Conservation (phyloP, 2,888 invertebrate genomes). For the Trilocha varians region DNA sequence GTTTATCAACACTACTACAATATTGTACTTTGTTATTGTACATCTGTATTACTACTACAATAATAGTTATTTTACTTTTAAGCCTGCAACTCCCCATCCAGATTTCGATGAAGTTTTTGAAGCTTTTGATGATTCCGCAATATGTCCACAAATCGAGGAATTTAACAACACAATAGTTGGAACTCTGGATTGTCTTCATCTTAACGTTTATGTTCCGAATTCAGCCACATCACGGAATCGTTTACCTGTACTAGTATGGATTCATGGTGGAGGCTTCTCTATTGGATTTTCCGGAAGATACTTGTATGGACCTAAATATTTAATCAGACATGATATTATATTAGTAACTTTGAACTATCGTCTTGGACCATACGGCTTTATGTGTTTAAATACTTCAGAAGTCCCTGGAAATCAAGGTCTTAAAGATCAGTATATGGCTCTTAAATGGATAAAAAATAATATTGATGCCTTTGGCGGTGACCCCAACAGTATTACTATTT, state of each 20-base stretch:
- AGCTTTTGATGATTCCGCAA: slow-evolving; percentile 36
- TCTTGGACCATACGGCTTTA: slow-evolving; percentile 44
- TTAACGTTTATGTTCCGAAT: slow-evolving; percentile 40
- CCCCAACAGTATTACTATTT: slow-evolving; percentile 32
- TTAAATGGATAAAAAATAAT: slow-evolving; percentile 42
- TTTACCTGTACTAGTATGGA: slow-evolving; percentile 39
- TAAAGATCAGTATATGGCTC: slow-evolving; percentile 39
- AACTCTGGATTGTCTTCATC: slow-evolving; percentile 33
- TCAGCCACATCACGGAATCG: slow-evolving; percentile 24
- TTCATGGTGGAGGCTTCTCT: slow-evolving; percentile 34
- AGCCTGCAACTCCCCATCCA: slow-evolving; percentile 32
- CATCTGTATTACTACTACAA: too few species aligned
- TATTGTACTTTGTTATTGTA: neutral
- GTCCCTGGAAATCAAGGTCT: slow-evolving; percentile 46
- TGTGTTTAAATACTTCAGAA: slow-evolving; percentile 35
- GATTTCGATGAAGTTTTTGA: slow-evolving; percentile 32
- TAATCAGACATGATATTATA: slow-evolving; percentile 37
- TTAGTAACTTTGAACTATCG: slow-evolving; percentile 45
- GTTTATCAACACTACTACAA: too few species aligned
- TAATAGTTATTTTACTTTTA: slow-evolving; percentile 9
- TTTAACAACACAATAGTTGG: slow-evolving; percentile 23
- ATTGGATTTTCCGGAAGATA: slow-evolving; percentile 27
- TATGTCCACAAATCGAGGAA: slow-evolving; percentile 37
- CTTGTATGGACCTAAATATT: slow-evolving; percentile 30
- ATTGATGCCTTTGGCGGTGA: slow-evolving; percentile 46